Evolutionary conservation across 2,797 vertebrate species (phyloP).

Genomic region (Spizella passerina): DNA sequence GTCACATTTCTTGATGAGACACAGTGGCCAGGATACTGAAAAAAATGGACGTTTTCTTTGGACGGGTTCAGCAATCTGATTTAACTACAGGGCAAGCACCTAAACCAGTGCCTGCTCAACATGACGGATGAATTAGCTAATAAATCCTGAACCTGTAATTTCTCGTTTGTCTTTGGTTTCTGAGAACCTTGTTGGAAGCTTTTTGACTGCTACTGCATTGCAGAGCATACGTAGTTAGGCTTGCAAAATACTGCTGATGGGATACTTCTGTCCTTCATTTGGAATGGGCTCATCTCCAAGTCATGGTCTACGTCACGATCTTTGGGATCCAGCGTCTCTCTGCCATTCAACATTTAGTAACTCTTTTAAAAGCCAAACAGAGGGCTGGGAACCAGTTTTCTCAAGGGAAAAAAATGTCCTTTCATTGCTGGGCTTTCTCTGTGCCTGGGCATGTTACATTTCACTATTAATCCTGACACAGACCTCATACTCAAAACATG

Average conservation of each 20-base stretch:
- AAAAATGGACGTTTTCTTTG: neutral
- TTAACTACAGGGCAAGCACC: neutral
- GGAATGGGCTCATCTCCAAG: neutral
- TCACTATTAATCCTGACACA: conserved; percentile 50
- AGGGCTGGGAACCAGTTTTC: conserved; percentile 50
- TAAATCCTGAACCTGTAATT: neutral
- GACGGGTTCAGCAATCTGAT: neutral
- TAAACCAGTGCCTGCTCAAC: neutral
- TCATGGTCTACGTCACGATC: neutral
- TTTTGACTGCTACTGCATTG: neutral
- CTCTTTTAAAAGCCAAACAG: neutral
- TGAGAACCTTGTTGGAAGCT: neutral
- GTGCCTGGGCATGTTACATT: conserved; percentile 35
- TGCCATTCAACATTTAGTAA: conserved; percentile 1
- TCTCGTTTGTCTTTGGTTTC: neutral
- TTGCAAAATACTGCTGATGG: neutral
- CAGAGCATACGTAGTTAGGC: neutral
- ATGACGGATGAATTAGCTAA: neutral
- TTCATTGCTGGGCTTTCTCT: conserved; percentile 21
- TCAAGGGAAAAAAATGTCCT: conserved; percentile 48
- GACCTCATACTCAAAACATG: conserved; percentile 49
- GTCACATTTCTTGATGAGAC: neutral
- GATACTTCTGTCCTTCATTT: neutral
- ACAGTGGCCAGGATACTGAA: neutral
- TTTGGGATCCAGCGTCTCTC: neutral